Base-by-base conservation (phyloP, 1,140 invertebrate species). In the Aporrectodea caliginosa region DNA sequence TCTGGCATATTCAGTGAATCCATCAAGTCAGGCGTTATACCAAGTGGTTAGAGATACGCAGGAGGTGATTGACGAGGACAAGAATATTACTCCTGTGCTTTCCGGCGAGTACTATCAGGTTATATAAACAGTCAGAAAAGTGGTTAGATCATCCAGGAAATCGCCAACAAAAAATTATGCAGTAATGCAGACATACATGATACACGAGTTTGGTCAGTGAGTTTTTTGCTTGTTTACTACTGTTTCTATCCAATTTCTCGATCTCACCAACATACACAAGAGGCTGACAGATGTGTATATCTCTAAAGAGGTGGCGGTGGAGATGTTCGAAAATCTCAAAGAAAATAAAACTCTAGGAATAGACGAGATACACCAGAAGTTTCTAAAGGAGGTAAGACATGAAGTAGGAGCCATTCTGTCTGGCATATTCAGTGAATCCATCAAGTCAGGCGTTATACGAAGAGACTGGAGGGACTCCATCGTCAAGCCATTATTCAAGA, bases 341-440 rank as follows among this genome's bases (percentile, higher is more conserved):
- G 58, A 68, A 68, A 27, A 68, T 68, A 68, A 68, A 68, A 68
- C 58, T 68, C 58, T 27, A 68, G 58, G 58, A 68, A 68, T 68
- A 68, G 58, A 68, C 58, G 27, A 68, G 27, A 14, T 68, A 27
- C 58, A 14, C 27, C 27, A 14, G 14, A 68, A 68, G 27, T 68
- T 16, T 68, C 27, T 68, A 68, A 16, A 68, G 58, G 58, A 68
- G 27, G 58, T 68, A 27, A 27, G 58, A 68, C 14, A 68, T 16
- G 58, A 68, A 68, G 58, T 68, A 68, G 27, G 27, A 68, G 58
- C 58, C 27, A 68, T 27, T 68, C 27, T 68, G 27, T 16, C 58
- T 68, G 58, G 27, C 14, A 68, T 68, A 68, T 68, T 68, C 27
- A 68, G 14, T 68, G 27, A 68, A 68, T 68, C 58, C 58, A 68